Evolutionary conservation across 2,113 vertebrate genomes (phyloP).

Genomic region (Stegostoma tigrinum): DNA sequence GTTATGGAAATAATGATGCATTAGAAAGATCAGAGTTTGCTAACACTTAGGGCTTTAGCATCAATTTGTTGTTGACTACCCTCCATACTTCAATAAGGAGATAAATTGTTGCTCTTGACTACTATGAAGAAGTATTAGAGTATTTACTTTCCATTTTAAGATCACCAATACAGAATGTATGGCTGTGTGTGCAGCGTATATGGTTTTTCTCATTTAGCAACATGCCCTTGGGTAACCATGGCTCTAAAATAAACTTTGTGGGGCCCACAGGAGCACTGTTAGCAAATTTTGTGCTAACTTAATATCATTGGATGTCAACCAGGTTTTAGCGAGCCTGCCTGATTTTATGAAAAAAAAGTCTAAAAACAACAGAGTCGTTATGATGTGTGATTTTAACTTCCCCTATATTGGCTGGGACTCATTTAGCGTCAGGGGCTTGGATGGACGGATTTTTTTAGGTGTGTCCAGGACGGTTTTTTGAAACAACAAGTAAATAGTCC

Average conservation of each 20-base stretch:
- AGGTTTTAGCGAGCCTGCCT: no score
- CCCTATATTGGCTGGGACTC: no score
- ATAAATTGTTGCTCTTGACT: not conserved
- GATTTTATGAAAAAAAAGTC: no score
- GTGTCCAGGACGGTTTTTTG: no score
- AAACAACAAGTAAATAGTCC: no score
- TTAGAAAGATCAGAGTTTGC: constrained; percentile 18
- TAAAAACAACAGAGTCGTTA: no score
- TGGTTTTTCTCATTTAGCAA: not conserved
- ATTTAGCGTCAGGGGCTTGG: no score
- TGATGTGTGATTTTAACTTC: no score
- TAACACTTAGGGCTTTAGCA: not conserved
- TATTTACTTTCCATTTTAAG: constrained; percentile 16
- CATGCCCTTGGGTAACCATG: not conserved
- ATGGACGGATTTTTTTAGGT: no score
- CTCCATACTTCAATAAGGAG: not conserved
- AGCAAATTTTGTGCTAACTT: not conserved
- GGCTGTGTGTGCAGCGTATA: no score
- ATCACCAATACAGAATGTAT: not conserved
- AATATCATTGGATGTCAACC: not conserved
- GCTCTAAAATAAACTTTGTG: not conserved
- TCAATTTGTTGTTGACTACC: not conserved
- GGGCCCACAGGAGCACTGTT: not conserved
- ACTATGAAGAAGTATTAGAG: not conserved
- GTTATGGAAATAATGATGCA: constrained; percentile 23